A percentile compares a stretch with the other conserved stretches of the same genome.
These are phyloP conservation scores for Autographa pulchrina DNA, from an alignment of 2,888 invertebrate species.

Conservation along the genomic window DNA sequence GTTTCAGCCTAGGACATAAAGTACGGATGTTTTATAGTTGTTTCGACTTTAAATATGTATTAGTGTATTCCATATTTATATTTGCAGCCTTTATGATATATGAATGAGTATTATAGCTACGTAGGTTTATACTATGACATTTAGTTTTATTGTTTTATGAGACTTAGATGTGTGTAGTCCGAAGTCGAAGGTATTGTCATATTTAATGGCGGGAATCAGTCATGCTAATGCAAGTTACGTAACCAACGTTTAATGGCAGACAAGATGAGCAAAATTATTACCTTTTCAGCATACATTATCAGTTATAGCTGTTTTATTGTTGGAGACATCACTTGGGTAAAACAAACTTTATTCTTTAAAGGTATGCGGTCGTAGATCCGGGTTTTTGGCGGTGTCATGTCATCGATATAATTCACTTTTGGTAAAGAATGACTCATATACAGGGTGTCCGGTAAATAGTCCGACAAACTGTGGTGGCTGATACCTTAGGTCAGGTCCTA, in stretches of 20 bases:
- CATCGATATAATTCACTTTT: too few relatives aligned
- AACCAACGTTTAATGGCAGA: conserved; percentile 4
- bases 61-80: background rate
- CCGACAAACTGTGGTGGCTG: too few relatives aligned
- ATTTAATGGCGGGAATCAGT: background rate
- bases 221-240: background rate
- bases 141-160: background rate
- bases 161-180: background rate
- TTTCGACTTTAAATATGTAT: background rate
- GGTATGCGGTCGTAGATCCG: too few relatives aligned
- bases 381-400: too few relatives aligned
- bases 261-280: conserved; percentile 15
- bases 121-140: too few relatives aligned
- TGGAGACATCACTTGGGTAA: background rate
- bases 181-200: background rate
- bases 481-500: too few relatives aligned
- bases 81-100: background rate
- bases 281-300: conserved; percentile 7
- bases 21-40: conserved; percentile 1
- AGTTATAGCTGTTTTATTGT: conserved; percentile 14
- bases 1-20: conserved; percentile 1
- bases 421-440: too few relatives aligned
- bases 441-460: too few relatives aligned
- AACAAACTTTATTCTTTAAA: background rate
- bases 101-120: too few relatives aligned